These are phyloP conservation scores for Hydropotes inermis DNA, from an alignment of 2,113 vertebrate genomes.

Conservation along the genomic window DNA sequence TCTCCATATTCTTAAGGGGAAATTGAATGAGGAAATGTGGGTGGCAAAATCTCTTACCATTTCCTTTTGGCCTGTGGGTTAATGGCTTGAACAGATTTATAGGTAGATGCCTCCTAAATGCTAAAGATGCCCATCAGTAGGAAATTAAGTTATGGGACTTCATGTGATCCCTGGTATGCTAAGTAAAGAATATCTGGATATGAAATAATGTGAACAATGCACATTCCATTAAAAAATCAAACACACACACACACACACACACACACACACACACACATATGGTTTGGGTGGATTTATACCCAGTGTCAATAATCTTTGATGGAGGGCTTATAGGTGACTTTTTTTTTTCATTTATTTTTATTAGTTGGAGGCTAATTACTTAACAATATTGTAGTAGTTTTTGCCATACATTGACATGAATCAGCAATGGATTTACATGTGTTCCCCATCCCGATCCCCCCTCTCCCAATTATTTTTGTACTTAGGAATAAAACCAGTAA, in stretches of 20 bases:
- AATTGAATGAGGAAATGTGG: neutral
- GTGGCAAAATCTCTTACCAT: neutral
- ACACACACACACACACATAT: neutral
- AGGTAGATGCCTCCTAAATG: neutral
- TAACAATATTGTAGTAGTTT: too few relatives aligned
- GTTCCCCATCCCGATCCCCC: too few relatives aligned
- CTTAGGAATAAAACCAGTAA: neutral
- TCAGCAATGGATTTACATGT: too few relatives aligned
- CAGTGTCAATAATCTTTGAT: neutral
- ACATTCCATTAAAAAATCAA: neutral
- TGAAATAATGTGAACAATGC: neutral
- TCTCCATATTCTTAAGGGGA: neutral
- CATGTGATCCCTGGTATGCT: neutral
- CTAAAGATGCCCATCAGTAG: neutral
- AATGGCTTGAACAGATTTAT: neutral
- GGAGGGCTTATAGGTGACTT: neutral
- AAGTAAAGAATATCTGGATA: neutral
- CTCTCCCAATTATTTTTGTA: neutral
- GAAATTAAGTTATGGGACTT: neutral
- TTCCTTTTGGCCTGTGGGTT: neutral
- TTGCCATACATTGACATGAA: too few relatives aligned
- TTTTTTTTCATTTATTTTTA: neutral
- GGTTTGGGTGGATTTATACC: neutral
- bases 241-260: neutral
- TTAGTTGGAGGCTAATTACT: too few relatives aligned